phyloP scores from a whole-genome alignment of 2,888 invertebrate genomes.

The Habroteleia sp. region DNA sequence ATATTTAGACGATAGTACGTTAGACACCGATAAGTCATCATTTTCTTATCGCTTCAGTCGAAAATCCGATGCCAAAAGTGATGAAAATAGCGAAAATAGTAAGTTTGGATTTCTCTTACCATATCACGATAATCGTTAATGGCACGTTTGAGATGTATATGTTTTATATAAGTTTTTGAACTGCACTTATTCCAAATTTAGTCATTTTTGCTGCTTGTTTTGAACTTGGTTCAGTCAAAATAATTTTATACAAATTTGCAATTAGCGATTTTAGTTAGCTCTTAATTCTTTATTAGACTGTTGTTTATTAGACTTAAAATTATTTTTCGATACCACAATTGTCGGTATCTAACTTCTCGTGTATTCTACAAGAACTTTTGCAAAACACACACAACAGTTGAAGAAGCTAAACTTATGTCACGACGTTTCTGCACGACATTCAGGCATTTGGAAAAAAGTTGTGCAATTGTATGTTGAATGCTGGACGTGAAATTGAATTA shows the following conservation, averaged over 20 bases:
- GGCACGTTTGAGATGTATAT: conserved; percentile 28
- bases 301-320: neutral
- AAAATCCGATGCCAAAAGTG: conserved; percentile 76
- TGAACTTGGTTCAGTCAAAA: neutral
- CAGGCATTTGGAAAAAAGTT: neutral
- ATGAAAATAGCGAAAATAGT: conserved; percentile 77
- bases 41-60: conserved; percentile 77
- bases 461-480: neutral
- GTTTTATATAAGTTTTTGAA: too few species aligned
- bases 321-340: too few species aligned
- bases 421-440: conserved; percentile 7
- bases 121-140: conserved; percentile 31
- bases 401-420: neutral
- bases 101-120: conserved; percentile 63
- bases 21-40: conserved; percentile 75
- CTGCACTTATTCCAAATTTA: too few species aligned
- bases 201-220: neutral
- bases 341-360: too few species aligned
- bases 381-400: neutral
- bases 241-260: conserved; percentile 26
- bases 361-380: too few species aligned
- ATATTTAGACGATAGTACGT: conserved; percentile 76
- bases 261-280: conserved; percentile 35
- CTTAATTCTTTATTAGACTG: conserved; percentile 1
- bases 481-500: conserved; percentile 14